These are phyloP conservation scores for Catocala sponsa DNA, from an alignment of 2,888 invertebrate species.

Conservation along the genomic window DNA sequence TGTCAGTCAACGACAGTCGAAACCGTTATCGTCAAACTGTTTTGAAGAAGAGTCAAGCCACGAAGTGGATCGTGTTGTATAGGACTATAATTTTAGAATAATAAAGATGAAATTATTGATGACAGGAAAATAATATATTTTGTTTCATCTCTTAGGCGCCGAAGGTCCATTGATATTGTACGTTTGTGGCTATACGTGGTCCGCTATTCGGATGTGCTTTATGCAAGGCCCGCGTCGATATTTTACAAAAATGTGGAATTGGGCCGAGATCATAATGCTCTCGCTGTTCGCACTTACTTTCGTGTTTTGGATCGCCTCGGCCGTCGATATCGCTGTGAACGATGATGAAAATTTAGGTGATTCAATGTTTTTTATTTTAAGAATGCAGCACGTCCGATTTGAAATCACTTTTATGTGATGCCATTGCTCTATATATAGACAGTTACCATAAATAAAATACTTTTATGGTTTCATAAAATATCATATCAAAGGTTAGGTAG, in stretches of 20 bases:
- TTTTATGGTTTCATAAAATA: too few species aligned
- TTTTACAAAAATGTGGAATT: slow-evolving; percentile 89
- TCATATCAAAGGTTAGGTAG: too few species aligned
- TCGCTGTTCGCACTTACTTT: slow-evolving; percentile 89
- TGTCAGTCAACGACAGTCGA: slow-evolving; percentile 14
- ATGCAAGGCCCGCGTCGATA: slow-evolving; percentile 87
- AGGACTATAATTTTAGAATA: slow-evolving; percentile 7
- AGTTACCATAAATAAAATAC: too few species aligned
- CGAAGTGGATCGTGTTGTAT: slow-evolving; percentile 1
- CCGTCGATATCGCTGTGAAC: slow-evolving; percentile 73
- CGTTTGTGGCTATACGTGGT: slow-evolving; percentile 88
- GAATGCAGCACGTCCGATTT: too few species aligned
- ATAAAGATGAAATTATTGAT: slow-evolving; percentile 1
- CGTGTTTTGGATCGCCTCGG: slow-evolving; percentile 89
- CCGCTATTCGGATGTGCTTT: slow-evolving; percentile 85
- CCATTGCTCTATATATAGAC: too few species aligned
- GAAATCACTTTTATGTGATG: too few species aligned
- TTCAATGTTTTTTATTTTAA: too few species aligned
- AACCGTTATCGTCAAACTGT: slow-evolving; percentile 12
- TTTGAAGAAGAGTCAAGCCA: slow-evolving; percentile 10
- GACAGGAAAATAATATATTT: slow-evolving; percentile 9
- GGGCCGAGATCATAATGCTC: slow-evolving; percentile 89
- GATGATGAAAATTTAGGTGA: slow-evolving; percentile 42
- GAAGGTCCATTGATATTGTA: slow-evolving; percentile 78
- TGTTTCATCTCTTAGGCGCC: slow-evolving; percentile 53